Evolutionary conservation across 64 coral and sea anemone species (phyloP).

Genomic region (Exaiptasia diaphana): DNA sequence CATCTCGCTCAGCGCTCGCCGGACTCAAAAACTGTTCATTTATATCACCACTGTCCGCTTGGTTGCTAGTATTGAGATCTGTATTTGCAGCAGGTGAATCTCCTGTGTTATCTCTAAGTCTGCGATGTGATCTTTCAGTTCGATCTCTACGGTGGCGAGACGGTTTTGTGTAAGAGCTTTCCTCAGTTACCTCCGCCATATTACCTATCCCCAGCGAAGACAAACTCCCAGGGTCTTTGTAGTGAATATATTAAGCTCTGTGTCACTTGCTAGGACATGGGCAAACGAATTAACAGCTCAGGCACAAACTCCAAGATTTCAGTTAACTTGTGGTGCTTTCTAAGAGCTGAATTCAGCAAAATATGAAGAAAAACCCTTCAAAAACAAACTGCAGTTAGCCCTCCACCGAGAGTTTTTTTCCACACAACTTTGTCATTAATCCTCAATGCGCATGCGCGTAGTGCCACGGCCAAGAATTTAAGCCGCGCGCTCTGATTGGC

Average conservation of each 20-base stretch:
- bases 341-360: slow-evolving; percentile 45
- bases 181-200: slow-evolving; percentile 87
- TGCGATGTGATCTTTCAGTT: slow-evolving; percentile 64
- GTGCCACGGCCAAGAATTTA: slow-evolving; percentile 52
- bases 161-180: slow-evolving; percentile 49
- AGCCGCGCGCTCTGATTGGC: slow-evolving; percentile 80
- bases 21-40: slow-evolving; percentile 59
- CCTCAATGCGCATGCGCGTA: slow-evolving; percentile 67
- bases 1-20: slow-evolving; percentile 55
- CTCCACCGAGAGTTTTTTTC: slow-evolving; percentile 54
- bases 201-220: neutral
- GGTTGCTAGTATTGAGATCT: slow-evolving; percentile 56
- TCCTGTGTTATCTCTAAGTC: slow-evolving; percentile 20
- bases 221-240: neutral
- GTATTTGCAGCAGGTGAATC: slow-evolving; percentile 33
- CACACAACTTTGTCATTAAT: slow-evolving; percentile 75
- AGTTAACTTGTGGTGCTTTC: neutral
- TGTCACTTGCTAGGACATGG: slow-evolving; percentile 67
- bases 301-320: slow-evolving; percentile 29
- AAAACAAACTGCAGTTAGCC: slow-evolving; percentile 68
- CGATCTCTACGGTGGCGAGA: slow-evolving; percentile 65
- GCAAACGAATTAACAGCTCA: slow-evolving; percentile 35
- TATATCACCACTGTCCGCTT: slow-evolving; percentile 51
- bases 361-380: slow-evolving; percentile 35
- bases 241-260: neutral